phyloP scores from a whole-genome alignment of 2,797 vertebrate genomes.

The Chaetodon trifasciatus region DNA sequence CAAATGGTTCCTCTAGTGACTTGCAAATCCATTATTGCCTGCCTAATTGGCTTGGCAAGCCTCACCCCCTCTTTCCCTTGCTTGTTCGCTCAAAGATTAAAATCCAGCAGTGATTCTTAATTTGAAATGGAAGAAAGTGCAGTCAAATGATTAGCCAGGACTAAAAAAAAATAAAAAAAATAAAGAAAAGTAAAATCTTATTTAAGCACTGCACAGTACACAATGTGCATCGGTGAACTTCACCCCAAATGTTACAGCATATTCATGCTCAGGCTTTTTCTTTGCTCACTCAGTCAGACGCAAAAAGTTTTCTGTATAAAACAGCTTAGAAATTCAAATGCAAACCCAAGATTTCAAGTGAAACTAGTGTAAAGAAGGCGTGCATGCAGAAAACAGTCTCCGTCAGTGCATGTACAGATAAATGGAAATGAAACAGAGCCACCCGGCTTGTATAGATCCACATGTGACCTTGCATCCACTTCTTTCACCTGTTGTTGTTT shows the following conservation, averaged over 20 bases:
- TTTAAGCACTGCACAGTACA: conserved; percentile 12
- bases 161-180: neutral
- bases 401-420: conserved; percentile 1
- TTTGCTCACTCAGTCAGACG: neutral
- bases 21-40: conserved; percentile 83
- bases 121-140: conserved; percentile 69
- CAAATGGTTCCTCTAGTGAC: conserved; percentile 83
- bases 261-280: neutral
- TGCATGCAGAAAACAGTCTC: neutral
- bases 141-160: conserved; percentile 44
- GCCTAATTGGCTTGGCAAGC: conserved; percentile 80
- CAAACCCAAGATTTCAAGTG: neutral
- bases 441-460: neutral
- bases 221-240: conserved; percentile 25
- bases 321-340: neutral
- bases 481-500: conserved; percentile 29
- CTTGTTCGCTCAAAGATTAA: conserved; percentile 75
- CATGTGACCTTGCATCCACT: conserved; percentile 22
- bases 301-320: neutral
- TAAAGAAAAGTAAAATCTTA: conserved; percentile 19
- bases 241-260: conserved; percentile 8
- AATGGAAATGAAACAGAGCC: neutral
- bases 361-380: neutral
- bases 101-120: conserved; percentile 74
- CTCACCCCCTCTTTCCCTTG: conserved; percentile 54